Evolutionary conservation across 1,140 invertebrate species (phyloP).

Genomic region (Calephelis virginiensis): DNA sequence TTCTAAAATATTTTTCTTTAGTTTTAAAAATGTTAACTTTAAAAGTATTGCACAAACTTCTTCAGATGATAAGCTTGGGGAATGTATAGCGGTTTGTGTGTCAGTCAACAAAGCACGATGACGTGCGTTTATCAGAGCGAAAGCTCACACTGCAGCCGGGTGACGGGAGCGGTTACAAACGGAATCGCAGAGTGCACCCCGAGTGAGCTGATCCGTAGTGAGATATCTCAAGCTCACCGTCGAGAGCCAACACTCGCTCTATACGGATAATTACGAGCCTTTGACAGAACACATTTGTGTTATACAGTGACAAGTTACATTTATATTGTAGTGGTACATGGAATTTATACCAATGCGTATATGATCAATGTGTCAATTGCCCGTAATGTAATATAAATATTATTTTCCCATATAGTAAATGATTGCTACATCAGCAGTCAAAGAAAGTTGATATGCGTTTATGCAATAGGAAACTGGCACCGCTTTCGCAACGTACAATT

Average conservation of each 20-base stretch:
- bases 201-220: conserved; percentile 70
- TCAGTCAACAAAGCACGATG: conserved; percentile 64
- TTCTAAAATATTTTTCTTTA: neutral
- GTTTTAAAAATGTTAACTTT: neutral
- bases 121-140: conserved; percentile 71
- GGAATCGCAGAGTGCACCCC: conserved; percentile 72
- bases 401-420: no score
- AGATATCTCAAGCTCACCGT: conserved; percentile 72
- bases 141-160: conserved; percentile 61
- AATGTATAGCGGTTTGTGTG: conserved; percentile 49
- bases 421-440: no score
- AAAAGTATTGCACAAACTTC: neutral
- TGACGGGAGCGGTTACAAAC: conserved; percentile 59
- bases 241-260: conserved; percentile 63
- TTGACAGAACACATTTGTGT: conserved; percentile 61
- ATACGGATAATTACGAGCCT: conserved; percentile 69
- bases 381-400: no score
- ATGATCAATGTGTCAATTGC: no score
- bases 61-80: conserved; percentile 36
- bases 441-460: no score
- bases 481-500: no score
- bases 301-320: conserved; percentile 37
- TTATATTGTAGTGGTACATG: conserved; percentile 22
- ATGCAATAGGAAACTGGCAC: no score
- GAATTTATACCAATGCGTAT: no score